These are phyloP conservation scores for Brienomyrus longianalis DNA, from an alignment of 2,113 vertebrate species.

Conservation along the genomic window DNA sequence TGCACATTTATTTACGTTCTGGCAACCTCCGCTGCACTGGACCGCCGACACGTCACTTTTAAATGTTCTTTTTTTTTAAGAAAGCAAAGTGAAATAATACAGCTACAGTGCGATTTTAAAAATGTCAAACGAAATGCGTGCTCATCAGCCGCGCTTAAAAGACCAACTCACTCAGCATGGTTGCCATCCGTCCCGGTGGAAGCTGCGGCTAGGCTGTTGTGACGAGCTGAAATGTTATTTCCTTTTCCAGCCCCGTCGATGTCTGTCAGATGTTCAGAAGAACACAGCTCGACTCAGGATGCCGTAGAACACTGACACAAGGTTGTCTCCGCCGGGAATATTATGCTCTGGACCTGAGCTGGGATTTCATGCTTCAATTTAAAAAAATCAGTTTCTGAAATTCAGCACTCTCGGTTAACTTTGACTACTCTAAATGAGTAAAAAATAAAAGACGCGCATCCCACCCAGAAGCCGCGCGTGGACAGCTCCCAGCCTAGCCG, in stretches of 20 bases:
- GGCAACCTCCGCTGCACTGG: neutral
- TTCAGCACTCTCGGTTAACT: neutral
- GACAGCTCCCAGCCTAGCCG: slow-evolving; percentile 17
- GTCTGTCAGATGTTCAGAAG: slow-evolving; percentile 10
- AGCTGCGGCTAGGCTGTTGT: neutral
- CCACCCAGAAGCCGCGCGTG: neutral
- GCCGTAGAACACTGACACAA: neutral
- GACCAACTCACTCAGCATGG: slow-evolving; percentile 12
- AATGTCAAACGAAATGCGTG: neutral
- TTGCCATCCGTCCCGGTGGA: neutral
- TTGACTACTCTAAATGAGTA: slow-evolving; percentile 9
- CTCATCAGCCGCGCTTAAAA: neutral
- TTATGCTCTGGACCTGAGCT: neutral
- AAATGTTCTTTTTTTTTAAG: neutral
- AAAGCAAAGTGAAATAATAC: neutral
- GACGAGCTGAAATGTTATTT: neutral
- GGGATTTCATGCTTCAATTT: neutral
- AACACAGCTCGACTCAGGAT: slow-evolving; percentile 20
- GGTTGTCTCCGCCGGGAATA: neutral
- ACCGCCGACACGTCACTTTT: neutral
- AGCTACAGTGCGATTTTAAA: neutral
- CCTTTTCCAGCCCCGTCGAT: slow-evolving; percentile 7
- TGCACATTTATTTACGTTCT: neutral
- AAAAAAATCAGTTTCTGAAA: neutral
- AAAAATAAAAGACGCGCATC: slow-evolving; percentile 3